These are phyloP conservation scores for Plemyria rubiginata DNA, from an alignment of 2,888 invertebrate genomes.

Conservation along the genomic window DNA sequence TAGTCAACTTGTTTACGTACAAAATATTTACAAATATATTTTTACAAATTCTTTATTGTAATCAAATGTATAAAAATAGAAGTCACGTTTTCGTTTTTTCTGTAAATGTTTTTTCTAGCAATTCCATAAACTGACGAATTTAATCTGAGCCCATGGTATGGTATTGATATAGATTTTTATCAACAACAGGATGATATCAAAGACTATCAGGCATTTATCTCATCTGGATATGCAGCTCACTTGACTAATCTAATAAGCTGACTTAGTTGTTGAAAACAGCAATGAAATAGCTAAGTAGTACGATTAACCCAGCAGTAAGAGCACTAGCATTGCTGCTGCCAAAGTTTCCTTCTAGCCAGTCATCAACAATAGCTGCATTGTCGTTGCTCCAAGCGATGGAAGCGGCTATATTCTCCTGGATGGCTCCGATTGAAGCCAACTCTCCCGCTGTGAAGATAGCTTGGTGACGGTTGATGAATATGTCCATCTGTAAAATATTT, in stretches of 20 bases:
- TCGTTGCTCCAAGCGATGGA: constrained; percentile 67
- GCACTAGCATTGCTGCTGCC: constrained; percentile 50
- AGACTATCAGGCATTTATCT: background rate
- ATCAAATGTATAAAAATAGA: background rate
- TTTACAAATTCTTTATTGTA: constrained; percentile 1
- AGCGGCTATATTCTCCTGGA: constrained; percentile 70
- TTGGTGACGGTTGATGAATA: constrained; percentile 54
- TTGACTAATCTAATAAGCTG: background rate
- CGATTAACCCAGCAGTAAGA: constrained; percentile 57
- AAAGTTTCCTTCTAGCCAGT: constrained; percentile 62
- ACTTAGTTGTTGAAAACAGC: constrained; percentile 52
- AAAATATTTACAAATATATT: constrained; percentile 19
- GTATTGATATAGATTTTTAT: too few relatives aligned
- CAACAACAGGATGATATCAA: background rate
- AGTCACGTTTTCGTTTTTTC: too few relatives aligned
- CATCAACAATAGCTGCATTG: constrained; percentile 57
- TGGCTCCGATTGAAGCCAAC: constrained; percentile 60
- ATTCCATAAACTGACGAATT: background rate
- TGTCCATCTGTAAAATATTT: constrained; percentile 53
- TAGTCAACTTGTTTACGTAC: background rate
- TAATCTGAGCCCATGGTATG: too few relatives aligned
- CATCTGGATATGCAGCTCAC: background rate
- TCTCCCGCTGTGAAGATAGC: constrained; percentile 69
- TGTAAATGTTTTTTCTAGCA: too few relatives aligned
- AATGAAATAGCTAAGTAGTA: constrained; percentile 57